phyloP scores from a whole-genome alignment of 2,797 vertebrate species.

The Bradypodion pumilum region DNA sequence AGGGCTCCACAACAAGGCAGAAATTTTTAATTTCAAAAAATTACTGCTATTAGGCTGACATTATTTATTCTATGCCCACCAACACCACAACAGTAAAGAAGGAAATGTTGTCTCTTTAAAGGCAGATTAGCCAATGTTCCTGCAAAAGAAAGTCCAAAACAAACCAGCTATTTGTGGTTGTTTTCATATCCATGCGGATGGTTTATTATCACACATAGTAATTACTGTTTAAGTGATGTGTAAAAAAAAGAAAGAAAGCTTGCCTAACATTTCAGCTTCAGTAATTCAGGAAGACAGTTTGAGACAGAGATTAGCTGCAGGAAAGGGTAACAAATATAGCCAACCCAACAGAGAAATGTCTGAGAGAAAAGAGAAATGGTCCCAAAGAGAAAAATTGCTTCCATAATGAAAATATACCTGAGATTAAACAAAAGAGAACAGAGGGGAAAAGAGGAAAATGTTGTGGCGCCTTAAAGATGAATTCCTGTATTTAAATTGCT shows the following conservation, averaged over 20 bases:
- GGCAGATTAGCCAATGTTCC: background rate
- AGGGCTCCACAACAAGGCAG: no score
- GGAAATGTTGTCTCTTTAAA: background rate
- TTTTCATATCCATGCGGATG: background rate
- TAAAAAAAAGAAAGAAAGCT: background rate
- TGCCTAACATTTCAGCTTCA: no score
- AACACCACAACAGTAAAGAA: background rate
- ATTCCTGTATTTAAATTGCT: no score
- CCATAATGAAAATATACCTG: no score
- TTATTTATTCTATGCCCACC: background rate
- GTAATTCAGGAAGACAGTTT: background rate
- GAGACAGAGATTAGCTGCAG: background rate
- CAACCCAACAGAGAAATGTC: no score
- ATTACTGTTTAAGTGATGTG: background rate
- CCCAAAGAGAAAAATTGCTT: no score
- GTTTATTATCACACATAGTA: accelerated
- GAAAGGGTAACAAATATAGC: background rate
- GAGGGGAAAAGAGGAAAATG: no score
- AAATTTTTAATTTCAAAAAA: no score
- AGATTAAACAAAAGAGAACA: no score
- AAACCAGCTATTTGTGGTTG: background rate
- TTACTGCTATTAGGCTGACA: no score
- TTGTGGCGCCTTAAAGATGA: no score
- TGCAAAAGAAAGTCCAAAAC: background rate
- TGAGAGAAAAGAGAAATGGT: no score